phyloP scores from a whole-genome alignment of 1,140 invertebrate genomes.

The Batillaria attramentaria region DNA sequence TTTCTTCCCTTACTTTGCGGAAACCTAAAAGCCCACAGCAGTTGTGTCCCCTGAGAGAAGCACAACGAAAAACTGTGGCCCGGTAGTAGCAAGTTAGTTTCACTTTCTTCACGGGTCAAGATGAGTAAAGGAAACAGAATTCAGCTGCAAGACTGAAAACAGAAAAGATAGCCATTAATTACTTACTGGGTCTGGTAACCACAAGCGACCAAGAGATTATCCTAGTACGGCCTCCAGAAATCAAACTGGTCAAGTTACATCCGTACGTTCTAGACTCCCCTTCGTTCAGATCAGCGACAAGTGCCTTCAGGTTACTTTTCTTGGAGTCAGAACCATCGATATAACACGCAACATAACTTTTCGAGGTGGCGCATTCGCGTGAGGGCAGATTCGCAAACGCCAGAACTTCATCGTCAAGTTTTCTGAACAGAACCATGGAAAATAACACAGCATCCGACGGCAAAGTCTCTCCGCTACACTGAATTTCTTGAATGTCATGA shows the following conservation, averaged over 20 bases:
- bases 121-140: no score
- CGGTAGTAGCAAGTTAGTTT: no score
- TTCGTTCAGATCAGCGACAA: not conserved
- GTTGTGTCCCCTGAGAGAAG: no score
- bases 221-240: not conserved
- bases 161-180: no score
- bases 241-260: not conserved
- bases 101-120: no score
- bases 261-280: not conserved
- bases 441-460: not conserved
- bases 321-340: not conserved
- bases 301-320: not conserved
- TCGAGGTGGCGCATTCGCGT: not conserved
- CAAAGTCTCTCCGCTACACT: not conserved
- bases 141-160: no score
- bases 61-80: no score
- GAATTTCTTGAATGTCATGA: not conserved
- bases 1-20: no score
- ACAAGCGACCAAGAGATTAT: conserved; percentile 4
- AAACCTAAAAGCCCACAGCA: no score
- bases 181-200: not conserved
- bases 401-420: not conserved
- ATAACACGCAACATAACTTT: not conserved
- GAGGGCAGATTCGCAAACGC: not conserved
- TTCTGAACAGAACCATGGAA: conserved; percentile 12